Percentiles rank a stretch among this genome's conserved stretches.
These are phyloP conservation scores for Lacerta agilis DNA, from an alignment of 2,797 vertebrate species.

Conservation along the genomic window DNA sequence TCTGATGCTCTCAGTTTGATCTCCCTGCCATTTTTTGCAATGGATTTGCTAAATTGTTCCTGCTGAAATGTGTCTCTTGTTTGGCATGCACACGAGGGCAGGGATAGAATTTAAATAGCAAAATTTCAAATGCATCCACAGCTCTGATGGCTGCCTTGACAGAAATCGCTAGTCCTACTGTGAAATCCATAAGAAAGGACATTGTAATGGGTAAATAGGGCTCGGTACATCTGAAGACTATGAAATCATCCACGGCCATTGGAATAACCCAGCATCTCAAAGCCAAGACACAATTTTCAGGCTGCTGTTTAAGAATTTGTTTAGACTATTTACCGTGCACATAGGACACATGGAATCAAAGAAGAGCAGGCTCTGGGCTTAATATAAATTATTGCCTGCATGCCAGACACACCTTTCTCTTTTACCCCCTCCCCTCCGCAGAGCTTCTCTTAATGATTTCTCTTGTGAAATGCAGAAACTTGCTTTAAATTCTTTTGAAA, in stretches of 20 bases:
- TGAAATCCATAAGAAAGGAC: constrained; percentile 38
- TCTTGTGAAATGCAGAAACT: background rate
- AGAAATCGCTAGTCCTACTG: constrained; percentile 30
- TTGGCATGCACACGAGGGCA: constrained; percentile 18
- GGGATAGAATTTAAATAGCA: constrained; percentile 39
- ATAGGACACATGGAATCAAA: background rate
- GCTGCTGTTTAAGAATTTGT: constrained; percentile 25
- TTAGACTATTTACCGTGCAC: constrained; percentile 7
- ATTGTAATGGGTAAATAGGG: constrained; percentile 40
- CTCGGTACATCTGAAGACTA: constrained; percentile 3
- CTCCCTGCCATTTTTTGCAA: constrained; percentile 18
- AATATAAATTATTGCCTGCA: background rate
- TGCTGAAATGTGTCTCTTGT: constrained; percentile 22
- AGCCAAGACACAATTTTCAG: constrained; percentile 21
- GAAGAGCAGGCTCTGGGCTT: background rate
- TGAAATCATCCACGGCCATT: constrained; percentile 29
- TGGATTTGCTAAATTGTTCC: constrained; percentile 38
- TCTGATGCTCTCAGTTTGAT: constrained; percentile 11
- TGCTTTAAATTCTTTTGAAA: background rate
- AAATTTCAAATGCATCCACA: constrained; percentile 30
- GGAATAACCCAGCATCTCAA: constrained; percentile 9
- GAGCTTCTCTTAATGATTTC: background rate
- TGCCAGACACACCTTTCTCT: background rate
- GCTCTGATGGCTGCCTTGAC: constrained; percentile 28
- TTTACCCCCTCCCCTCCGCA: background rate